Evolutionary conservation across 2,888 invertebrate species (phyloP).

Genomic region (Tenodera sinensis): DNA sequence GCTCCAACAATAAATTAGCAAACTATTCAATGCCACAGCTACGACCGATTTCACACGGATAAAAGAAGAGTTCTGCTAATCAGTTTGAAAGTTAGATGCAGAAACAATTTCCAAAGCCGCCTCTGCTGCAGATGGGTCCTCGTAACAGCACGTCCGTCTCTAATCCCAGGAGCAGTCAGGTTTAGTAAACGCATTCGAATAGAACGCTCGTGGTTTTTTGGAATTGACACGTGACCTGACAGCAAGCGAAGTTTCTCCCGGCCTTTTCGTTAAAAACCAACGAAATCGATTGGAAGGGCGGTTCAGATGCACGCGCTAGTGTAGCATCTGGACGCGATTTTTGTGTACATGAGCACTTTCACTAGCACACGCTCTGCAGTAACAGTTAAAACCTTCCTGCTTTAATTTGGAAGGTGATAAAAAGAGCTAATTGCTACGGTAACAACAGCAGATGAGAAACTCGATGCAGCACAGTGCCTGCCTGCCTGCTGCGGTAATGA

Average conservation of each 20-base stretch:
- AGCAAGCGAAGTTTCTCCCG: background rate
- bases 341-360: background rate
- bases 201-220: background rate
- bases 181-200: background rate
- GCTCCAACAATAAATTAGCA: background rate
- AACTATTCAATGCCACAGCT: background rate
- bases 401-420: too few species aligned
- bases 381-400: too few species aligned
- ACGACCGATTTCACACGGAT: too few species aligned
- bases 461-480: background rate
- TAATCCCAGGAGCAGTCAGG: background rate
- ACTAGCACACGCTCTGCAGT: too few species aligned
- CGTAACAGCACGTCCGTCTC: background rate
- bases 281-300: background rate
- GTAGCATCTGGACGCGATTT: background rate
- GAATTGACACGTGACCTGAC: background rate
- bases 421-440: too few species aligned
- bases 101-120: too few species aligned
- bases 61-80: too few species aligned
- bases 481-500: too few species aligned
- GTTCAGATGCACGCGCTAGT: background rate
- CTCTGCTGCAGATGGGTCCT: too few species aligned
- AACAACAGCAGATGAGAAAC: background rate
- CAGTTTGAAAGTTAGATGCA: too few species aligned
- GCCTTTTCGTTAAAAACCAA: background rate